phyloP scores from a whole-genome alignment of 2,797 vertebrate genomes.

The Perdix hodgsoniae region DNA sequence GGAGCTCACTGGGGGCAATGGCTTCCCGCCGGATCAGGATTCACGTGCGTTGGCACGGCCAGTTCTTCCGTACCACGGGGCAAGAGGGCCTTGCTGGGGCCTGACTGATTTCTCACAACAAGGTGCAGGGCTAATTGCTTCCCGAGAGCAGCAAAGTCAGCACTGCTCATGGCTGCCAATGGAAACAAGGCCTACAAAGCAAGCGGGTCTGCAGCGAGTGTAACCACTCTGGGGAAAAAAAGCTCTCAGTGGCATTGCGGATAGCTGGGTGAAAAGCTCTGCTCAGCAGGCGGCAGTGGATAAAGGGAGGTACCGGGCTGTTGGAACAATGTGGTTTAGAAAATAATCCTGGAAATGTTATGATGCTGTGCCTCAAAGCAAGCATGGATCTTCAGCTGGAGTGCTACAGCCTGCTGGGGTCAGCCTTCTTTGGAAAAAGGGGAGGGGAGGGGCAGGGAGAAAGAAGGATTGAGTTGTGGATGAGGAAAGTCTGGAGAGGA shows the following conservation, averaged over 20 bases:
- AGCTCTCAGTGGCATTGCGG: neutral
- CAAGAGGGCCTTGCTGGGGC: conserved; percentile 19
- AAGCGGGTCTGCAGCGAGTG: neutral
- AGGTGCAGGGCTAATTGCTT: conserved; percentile 49
- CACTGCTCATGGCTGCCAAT: conserved; percentile 23
- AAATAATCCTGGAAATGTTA: conserved; percentile 57
- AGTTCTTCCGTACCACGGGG: conserved; percentile 45
- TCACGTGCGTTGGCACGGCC: neutral
- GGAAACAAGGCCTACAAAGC: conserved; percentile 58
- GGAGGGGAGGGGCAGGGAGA: neutral
- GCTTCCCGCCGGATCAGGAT: neutral
- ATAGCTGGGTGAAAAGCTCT: neutral
- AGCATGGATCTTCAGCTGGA: neutral
- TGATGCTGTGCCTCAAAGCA: neutral
- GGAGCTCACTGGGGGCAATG: conserved; percentile 9
- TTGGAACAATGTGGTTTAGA: neutral
- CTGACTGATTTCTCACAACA: conserved; percentile 43
- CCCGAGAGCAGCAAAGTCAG: conserved; percentile 58
- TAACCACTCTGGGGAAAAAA: conserved; percentile 5
- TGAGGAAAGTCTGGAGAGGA: neutral
- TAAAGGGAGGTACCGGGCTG: neutral
- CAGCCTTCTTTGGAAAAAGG: neutral
- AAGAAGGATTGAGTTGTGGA: neutral
- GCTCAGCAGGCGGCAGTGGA: neutral
- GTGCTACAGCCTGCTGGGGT: neutral